phyloP scores from a whole-genome alignment of 2,113 vertebrate species.

The Nyctibius bracteatus region DNA sequence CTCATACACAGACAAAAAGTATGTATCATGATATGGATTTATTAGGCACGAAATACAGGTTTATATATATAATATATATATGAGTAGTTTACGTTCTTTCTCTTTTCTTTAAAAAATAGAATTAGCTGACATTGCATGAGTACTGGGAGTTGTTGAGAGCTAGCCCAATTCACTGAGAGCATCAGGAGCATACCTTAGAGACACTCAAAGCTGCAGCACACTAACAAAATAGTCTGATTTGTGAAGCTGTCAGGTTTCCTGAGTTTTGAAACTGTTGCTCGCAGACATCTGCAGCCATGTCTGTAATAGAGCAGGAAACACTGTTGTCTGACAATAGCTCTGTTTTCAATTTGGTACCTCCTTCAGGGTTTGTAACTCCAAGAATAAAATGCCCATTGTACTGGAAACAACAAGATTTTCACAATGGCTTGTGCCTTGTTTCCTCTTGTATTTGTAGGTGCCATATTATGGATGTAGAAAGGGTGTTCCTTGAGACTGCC shows the following conservation, averaged over 20 bases:
- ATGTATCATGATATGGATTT: background rate
- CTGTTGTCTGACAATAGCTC: background rate
- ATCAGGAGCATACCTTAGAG: background rate
- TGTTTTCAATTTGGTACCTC: slow-evolving; percentile 51
- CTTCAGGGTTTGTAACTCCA: background rate
- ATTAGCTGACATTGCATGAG: background rate
- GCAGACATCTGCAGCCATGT: background rate
- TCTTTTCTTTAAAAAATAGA: background rate
- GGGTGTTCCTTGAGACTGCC: background rate
- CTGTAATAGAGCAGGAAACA: background rate
- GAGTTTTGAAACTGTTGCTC: background rate
- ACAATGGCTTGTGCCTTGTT: background rate
- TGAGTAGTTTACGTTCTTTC: background rate
- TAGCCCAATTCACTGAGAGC: background rate
- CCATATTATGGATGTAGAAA: background rate
- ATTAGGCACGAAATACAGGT: background rate
- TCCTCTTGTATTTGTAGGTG: background rate
- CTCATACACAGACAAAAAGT: background rate
- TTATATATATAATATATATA: background rate
- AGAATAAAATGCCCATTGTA: background rate
- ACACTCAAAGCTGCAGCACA: background rate
- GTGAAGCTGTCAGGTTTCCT: background rate
- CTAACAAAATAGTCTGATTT: background rate
- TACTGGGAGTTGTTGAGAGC: background rate
- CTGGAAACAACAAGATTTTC: slow-evolving; percentile 4